Conservation (phyloP, 2,797 vertebrate genomes). For the Premnoplex brunnescens region DNA sequence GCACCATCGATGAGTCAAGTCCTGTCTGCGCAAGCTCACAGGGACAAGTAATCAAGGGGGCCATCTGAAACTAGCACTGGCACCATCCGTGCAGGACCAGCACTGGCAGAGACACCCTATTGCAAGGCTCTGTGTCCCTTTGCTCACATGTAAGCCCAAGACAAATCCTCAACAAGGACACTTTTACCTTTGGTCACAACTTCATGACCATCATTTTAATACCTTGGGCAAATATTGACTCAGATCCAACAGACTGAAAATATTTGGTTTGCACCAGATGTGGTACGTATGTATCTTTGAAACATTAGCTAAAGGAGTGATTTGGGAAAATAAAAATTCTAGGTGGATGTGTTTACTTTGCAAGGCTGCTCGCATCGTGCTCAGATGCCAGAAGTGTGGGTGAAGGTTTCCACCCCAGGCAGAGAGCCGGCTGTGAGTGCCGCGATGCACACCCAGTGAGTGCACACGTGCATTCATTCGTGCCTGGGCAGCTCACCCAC, state of each 20-base stretch:
- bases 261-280: conserved; percentile 84
- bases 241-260: conserved; percentile 75
- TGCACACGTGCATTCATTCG: background rate
- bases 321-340: conserved; percentile 77
- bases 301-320: conserved; percentile 83
- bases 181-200: conserved; percentile 15
- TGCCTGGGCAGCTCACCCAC: background rate
- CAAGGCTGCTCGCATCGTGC: conserved; percentile 19
- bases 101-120: rapidly evolving
- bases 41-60: background rate
- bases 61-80: background rate
- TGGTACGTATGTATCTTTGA: conserved; percentile 69
- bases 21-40: background rate
- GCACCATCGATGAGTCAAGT: background rate
- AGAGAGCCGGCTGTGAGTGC: conserved; percentile 42
- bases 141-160: background rate
- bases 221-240: conserved; percentile 80
- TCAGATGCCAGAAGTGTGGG: background rate
- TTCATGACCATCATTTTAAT: conserved; percentile 53
- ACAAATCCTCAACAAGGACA: background rate
- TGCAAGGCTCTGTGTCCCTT: background rate
- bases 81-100: background rate
- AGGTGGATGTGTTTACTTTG: conserved; percentile 68
- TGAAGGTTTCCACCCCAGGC: conserved; percentile 41
- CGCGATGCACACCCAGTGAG: background rate